A percentile compares a stretch with the other conserved stretches of the same genome.
Conservation (phyloP, 2,888 invertebrate species). For the Deroplatys truncata region DNA sequence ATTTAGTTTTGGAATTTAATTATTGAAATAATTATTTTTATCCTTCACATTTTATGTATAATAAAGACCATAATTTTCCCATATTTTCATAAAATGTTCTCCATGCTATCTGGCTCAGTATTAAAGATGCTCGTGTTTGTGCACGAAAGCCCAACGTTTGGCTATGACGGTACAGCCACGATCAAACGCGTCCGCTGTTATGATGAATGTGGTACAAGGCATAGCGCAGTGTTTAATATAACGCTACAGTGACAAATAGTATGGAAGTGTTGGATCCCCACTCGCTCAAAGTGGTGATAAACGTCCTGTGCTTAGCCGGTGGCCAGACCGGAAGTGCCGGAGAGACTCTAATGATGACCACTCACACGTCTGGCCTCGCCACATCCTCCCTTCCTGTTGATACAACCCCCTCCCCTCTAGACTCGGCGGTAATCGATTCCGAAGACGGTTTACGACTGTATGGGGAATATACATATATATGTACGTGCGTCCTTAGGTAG, state of each 20-base stretch:
- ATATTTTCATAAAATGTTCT: too few relatives aligned
- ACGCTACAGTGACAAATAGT: constrained; percentile 25
- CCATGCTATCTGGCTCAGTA: too few relatives aligned
- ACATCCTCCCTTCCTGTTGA: background rate
- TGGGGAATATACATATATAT: background rate
- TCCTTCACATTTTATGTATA: too few relatives aligned
- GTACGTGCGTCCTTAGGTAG: background rate
- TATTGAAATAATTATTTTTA: too few relatives aligned
- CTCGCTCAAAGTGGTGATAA: constrained; percentile 19
- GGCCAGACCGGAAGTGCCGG: constrained; percentile 16
- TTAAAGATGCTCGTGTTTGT: too few relatives aligned
- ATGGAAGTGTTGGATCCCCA: background rate
- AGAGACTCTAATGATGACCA: constrained; percentile 9
- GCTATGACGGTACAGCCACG: background rate
- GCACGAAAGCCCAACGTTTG: too few relatives aligned
- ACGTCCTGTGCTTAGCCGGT: constrained; percentile 22
- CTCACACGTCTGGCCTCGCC: background rate
- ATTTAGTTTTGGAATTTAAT: too few relatives aligned
- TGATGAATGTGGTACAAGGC: constrained; percentile 19
- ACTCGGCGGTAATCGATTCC: background rate
- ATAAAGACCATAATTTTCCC: too few relatives aligned
- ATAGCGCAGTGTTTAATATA: constrained; percentile 19
- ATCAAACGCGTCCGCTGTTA: background rate
- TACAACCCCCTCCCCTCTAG: background rate
- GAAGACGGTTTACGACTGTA: background rate